Percentiles rank a stretch among this genome's conserved stretches.
phyloP scores from a whole-genome alignment of 2,888 invertebrate genomes.

The Schizotus pectinicornis region DNA sequence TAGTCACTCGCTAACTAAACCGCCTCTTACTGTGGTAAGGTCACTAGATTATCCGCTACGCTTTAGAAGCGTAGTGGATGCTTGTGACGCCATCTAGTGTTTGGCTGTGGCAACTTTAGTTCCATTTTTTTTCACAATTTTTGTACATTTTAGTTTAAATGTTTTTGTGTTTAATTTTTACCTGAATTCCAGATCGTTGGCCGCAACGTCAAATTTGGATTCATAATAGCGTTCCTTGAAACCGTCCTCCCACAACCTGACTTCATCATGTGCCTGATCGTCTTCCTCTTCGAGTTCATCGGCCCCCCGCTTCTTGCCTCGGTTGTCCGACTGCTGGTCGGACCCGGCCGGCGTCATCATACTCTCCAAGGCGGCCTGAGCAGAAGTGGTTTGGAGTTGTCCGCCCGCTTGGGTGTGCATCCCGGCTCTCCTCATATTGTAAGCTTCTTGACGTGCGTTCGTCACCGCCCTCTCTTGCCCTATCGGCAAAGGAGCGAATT shows the following conservation, averaged over 20 bases:
- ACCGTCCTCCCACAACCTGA: conserved; percentile 93
- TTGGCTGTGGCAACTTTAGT: no score
- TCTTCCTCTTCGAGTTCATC: conserved; percentile 63
- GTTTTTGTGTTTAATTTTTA: conserved; percentile 40
- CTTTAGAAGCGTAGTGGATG: no score
- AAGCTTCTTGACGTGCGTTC: conserved; percentile 80
- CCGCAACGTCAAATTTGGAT: conserved; percentile 85
- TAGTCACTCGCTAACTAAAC: no score
- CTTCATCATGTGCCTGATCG: conserved; percentile 84
- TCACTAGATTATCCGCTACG: no score
- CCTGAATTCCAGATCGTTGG: conserved; percentile 83
- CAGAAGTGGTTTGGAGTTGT: conserved; percentile 39
- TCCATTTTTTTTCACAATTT: no score
- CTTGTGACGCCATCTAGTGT: no score
- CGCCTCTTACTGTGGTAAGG: no score
- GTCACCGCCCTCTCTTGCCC: conserved; percentile 64
- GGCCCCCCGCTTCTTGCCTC: conserved; percentile 63
- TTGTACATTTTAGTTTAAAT: conserved; percentile 9
- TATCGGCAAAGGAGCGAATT: conserved; percentile 79
- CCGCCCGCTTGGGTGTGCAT: conserved; percentile 62
- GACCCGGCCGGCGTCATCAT: conserved; percentile 59
- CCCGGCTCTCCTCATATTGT: conserved; percentile 69
- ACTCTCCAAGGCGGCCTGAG: conserved; percentile 56
- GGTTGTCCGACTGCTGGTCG: conserved; percentile 43
- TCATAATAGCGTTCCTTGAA: conserved; percentile 98